Base-by-base conservation (phyloP, 92 coral and sea anemone genomes). In the Parazoanthus darwini region DNA sequence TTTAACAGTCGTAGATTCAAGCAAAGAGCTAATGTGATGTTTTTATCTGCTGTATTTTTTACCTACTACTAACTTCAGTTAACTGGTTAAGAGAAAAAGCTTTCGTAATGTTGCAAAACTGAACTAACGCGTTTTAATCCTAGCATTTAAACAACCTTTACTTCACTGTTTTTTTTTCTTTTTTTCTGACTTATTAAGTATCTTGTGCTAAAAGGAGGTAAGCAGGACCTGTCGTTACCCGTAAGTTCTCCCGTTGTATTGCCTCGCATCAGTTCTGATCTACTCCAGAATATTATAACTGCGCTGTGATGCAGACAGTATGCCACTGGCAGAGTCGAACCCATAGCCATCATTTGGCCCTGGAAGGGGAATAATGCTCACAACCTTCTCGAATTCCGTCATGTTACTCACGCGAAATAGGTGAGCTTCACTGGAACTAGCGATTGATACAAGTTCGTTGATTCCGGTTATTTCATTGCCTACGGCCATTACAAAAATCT, bases 401-500 rank as follows among this genome's bases (percentile, higher is more conserved):
- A 84, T 84, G 68, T 71, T 72, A 20, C 74, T 20, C 43, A 84
- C 87, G 44, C 87, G 87, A 71, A 84, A 84, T 20, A 84, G 46
- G 29, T 84, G 87, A 33, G 87, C n/a, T 26, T 84, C 87, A 29
- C 66, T 70, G 29, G 87, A 84, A 29, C 87, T 84, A 74, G 79
- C 87, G 72, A 84, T 72, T 48, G 87, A 84, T 29, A 84, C 65
- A 13, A 84, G 78, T 35, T 84, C 87, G 79, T 46, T 74, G 65
- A 84, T 71, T 43, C 87, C 87, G 16, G 48, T 10, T 9, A 48
- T 70, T 18, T 35, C 56, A 15, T 84, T 42, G 36, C 87, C 87
- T 8, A 72, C 87, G 65, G 87, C 87, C 87, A 84, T 84, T 22
- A 84, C 87, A 33, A 84, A 84, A 72, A 84, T 84, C 43, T 84